Evolutionary conservation across 2,797 vertebrate genomes (phyloP).

Genomic region (Falco peregrinus): DNA sequence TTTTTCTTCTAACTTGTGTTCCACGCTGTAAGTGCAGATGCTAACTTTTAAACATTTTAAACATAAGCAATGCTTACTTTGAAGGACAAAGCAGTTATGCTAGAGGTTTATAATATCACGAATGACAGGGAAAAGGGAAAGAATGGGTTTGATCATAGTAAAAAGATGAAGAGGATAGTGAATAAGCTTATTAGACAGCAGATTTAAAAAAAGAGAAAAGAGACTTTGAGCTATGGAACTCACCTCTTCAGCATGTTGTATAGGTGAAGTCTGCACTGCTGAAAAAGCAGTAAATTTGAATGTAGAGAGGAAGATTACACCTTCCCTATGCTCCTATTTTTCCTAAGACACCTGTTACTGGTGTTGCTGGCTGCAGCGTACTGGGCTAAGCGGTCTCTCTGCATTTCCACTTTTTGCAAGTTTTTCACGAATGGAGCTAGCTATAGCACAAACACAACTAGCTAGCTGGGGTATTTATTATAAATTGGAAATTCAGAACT

Average conservation of each 20-base stretch:
- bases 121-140: background rate
- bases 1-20: background rate
- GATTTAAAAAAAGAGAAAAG: background rate
- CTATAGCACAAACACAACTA: background rate
- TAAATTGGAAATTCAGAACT: background rate
- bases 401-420: background rate
- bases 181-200: background rate
- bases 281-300: background rate
- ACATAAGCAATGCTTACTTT: background rate
- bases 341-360: background rate
- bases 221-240: background rate
- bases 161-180: background rate
- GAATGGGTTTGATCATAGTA: background rate
- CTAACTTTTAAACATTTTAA: background rate
- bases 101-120: background rate
- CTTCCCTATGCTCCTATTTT: background rate
- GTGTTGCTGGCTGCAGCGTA: background rate
- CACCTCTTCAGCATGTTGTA: background rate
- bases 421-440: background rate
- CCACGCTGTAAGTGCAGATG: rapidly evolving
- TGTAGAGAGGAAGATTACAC: background rate
- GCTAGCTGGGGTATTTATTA: background rate
- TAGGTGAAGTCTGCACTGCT: background rate
- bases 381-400: background rate
- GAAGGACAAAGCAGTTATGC: background rate